These are phyloP conservation scores for Melanotaenia boesemani DNA, from an alignment of 2,797 vertebrate species.

Conservation along the genomic window DNA sequence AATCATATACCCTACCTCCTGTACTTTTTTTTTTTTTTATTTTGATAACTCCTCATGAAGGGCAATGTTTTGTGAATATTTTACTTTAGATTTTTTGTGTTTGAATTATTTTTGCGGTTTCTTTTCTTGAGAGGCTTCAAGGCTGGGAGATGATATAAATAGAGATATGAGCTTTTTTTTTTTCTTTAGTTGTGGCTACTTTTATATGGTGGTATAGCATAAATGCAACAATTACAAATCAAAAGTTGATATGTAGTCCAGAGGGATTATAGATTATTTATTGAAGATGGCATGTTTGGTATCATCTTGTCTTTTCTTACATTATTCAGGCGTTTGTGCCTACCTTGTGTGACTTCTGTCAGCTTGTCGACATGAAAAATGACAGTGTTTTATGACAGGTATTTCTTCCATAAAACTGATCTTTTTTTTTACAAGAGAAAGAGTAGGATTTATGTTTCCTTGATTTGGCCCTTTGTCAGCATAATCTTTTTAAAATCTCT, in stretches of 20 bases:
- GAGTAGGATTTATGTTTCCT: conserved; percentile 22
- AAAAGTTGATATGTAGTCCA: conserved; percentile 20
- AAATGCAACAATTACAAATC: conserved; percentile 31
- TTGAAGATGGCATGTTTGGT: conserved; percentile 28
- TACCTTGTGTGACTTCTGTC: conserved; percentile 22
- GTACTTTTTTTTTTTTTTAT: background rate
- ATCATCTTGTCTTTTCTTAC: conserved; percentile 12
- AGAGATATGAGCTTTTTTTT: conserved; percentile 8
- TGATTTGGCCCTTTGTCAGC: conserved; percentile 40
- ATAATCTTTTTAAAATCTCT: conserved; percentile 12
- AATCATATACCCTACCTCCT: conserved; percentile 17
- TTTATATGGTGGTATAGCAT: conserved; percentile 14
- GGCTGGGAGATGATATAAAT: conserved; percentile 20
- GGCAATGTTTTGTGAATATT: background rate
- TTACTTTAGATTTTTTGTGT: background rate
- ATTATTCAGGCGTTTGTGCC: conserved; percentile 9
- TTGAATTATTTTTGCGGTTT: background rate
- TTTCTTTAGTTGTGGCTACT: conserved; percentile 11
- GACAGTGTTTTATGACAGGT: conserved; percentile 5
- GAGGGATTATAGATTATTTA: conserved; percentile 13
- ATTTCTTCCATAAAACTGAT: conserved; percentile 29
- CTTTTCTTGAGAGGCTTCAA: conserved; percentile 5
- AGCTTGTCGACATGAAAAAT: conserved; percentile 27
- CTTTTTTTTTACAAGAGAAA: conserved; percentile 26
- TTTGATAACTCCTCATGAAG: background rate